A percentile compares a stretch with the other conserved stretches of the same genome.
Evolutionary conservation across 2,888 invertebrate species (phyloP).

Genomic region (Hofmannophila pseudospretella): DNA sequence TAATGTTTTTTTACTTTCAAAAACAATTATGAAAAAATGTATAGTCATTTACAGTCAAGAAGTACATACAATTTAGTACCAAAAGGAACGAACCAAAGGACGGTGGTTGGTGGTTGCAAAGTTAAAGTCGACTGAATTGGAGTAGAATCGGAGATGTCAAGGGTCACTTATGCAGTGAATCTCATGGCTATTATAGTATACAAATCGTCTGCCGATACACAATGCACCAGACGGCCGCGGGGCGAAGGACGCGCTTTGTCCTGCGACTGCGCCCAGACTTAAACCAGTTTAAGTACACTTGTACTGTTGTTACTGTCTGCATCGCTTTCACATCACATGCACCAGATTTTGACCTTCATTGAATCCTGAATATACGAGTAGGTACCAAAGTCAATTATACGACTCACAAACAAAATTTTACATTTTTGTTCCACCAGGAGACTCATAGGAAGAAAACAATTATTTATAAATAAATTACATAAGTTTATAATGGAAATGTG

Average conservation of each 20-base stretch:
- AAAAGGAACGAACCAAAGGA: no score
- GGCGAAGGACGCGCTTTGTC: slow-evolving; percentile 55
- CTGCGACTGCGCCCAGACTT: slow-evolving; percentile 21
- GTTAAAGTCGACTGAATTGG: no score
- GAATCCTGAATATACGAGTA: slow-evolving; percentile 1
- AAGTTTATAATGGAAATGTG: slow-evolving; percentile 13
- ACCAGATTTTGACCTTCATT: no score
- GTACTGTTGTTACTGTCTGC: slow-evolving; percentile 47
- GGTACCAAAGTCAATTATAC: not conserved
- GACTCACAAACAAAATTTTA: slow-evolving; percentile 7
- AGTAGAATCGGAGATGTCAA: no score
- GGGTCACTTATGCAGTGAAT: slow-evolving; percentile 12
- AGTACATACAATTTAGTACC: no score
- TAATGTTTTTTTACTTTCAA: no score
- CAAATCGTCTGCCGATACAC: slow-evolving; percentile 30
- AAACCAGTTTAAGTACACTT: slow-evolving; percentile 63
- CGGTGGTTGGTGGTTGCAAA: no score
- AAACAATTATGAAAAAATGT: no score
- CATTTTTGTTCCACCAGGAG: slow-evolving; percentile 10
- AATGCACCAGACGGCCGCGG: slow-evolving; percentile 42
- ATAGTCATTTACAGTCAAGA: no score
- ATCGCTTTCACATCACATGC: slow-evolving; percentile 40
- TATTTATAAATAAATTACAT: slow-evolving; percentile 5
- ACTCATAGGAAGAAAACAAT: slow-evolving; percentile 2
- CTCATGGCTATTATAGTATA: slow-evolving; percentile 24